Percentiles rank a stretch among this genome's conserved stretches.
Conservation (phyloP, 2,888 invertebrate species). For the Caenorhabditis sp. region DNA sequence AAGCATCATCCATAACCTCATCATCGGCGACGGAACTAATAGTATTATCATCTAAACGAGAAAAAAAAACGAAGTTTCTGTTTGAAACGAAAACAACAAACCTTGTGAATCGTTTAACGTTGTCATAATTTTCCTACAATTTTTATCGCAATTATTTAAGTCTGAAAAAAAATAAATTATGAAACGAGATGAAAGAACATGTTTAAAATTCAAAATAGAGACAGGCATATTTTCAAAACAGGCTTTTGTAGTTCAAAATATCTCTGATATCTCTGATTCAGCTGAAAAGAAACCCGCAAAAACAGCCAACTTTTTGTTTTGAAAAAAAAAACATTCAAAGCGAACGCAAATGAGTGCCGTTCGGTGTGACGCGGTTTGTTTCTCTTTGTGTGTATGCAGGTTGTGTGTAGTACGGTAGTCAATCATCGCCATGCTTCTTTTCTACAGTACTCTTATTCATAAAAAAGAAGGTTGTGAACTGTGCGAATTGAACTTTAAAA, state of each 20-base stretch:
- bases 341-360: slow-evolving; percentile 14
- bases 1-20: not conserved
- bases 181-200: not conserved
- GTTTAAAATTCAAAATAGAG: too few relatives aligned
- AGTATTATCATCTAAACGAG: not conserved
- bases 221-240: too few relatives aligned
- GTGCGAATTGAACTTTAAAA: too few relatives aligned
- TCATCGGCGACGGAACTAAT: not conserved
- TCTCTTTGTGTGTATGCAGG: slow-evolving; percentile 34
- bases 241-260: too few relatives aligned
- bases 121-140: not conserved
- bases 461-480: too few relatives aligned
- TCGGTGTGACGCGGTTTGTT: slow-evolving; percentile 29
- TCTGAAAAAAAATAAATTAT: not conserved
- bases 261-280: too few relatives aligned
- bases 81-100: not conserved
- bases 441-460: slow-evolving; percentile 7
- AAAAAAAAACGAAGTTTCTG: not conserved
- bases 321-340: not conserved
- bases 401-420: slow-evolving; percentile 11
- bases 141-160: not conserved
- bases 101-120: not conserved
- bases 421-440: slow-evolving; percentile 10
- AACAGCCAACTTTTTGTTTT: too few relatives aligned
- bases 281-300: too few relatives aligned